These are phyloP conservation scores for Poeciliopsis paucimaculata DNA, from an alignment of 2,797 vertebrate genomes.

Conservation along the genomic window DNA sequence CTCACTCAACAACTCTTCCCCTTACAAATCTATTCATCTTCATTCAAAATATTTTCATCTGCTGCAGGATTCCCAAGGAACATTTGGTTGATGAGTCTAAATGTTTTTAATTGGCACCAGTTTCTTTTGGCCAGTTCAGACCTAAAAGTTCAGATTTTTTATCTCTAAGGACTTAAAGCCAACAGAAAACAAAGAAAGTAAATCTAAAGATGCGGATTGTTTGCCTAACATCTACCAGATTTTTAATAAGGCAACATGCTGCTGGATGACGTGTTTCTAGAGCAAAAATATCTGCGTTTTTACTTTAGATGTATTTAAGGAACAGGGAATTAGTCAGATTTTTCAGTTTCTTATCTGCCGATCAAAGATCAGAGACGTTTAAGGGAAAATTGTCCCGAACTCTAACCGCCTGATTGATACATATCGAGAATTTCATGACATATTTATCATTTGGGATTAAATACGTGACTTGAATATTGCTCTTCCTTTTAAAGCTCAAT, in stretches of 20 bases:
- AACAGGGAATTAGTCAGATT: background rate
- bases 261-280: background rate
- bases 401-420: background rate
- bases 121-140: background rate
- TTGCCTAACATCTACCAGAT: background rate
- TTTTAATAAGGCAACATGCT: background rate
- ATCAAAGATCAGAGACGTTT: background rate
- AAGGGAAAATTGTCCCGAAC: background rate
- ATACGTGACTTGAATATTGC: background rate
- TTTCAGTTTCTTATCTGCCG: background rate
- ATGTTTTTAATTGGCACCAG: background rate
- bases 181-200: background rate
- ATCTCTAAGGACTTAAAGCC: background rate
- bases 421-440: background rate
- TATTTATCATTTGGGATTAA: background rate
- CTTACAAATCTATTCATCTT: slow-evolving; percentile 39
- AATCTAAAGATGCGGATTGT: background rate
- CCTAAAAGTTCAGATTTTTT: background rate
- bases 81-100: background rate
- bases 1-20: slow-evolving; percentile 38
- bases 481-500: too few species aligned
- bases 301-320: background rate
- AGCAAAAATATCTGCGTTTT: background rate
- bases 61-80: slow-evolving; percentile 15
- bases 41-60: slow-evolving; percentile 40